These are phyloP conservation scores for Amblyopsis hoosieri DNA, from an alignment of 2,797 vertebrate species.

Conservation along the genomic window DNA sequence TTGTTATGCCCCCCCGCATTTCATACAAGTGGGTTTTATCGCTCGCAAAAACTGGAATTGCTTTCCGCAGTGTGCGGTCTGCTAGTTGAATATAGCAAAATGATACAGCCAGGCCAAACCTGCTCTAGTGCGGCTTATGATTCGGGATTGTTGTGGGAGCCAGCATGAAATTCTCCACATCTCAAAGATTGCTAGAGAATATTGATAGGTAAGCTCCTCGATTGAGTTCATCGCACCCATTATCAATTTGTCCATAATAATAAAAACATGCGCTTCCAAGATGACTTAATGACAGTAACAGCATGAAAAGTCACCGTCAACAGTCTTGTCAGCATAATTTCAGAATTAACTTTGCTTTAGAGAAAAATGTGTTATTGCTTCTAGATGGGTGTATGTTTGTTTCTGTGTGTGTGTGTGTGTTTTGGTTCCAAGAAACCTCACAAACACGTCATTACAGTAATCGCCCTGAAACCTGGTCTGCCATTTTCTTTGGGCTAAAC, in stretches of 20 bases:
- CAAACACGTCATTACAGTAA: conserved; percentile 15
- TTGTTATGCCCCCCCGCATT: background rate
- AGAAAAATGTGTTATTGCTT: conserved; percentile 41
- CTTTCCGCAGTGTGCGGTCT: background rate
- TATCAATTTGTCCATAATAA: background rate
- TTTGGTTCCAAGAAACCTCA: conserved; percentile 15
- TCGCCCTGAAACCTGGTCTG: background rate
- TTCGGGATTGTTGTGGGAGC: background rate
- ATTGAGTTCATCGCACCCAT: background rate
- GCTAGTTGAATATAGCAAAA: conserved; percentile 1
- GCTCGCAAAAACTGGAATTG: background rate
- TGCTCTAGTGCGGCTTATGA: background rate
- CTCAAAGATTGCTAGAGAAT: too few relatives aligned
- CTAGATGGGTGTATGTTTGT: conserved; percentile 5
- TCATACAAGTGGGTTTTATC: background rate
- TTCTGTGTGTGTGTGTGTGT: too few relatives aligned
- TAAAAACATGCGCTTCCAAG: too few relatives aligned
- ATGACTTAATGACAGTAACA: too few relatives aligned
- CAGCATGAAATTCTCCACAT: too few relatives aligned
- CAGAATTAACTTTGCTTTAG: conserved; percentile 21
- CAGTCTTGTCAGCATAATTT: background rate
- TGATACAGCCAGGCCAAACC: background rate
- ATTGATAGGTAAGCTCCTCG: background rate
- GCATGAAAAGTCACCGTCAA: background rate
- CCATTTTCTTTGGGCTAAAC: conserved; percentile 11